phyloP scores from a whole-genome alignment of 1,140 invertebrate genomes.

The Lanistes nyassanus region DNA sequence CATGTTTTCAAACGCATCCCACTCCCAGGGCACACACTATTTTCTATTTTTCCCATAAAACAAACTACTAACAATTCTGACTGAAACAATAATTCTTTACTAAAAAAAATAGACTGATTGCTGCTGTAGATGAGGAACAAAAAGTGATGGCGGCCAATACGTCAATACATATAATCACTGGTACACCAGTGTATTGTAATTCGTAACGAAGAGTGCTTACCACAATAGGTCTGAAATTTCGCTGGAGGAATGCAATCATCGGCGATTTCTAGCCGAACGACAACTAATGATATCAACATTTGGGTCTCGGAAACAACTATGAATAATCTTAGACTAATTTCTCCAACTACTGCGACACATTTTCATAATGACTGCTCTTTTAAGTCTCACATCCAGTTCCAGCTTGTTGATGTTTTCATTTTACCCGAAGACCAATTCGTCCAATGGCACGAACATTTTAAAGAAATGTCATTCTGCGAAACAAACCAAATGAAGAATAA shows the following conservation, averaged over 20 bases:
- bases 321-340: not conserved
- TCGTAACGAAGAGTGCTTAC: conserved; percentile 7
- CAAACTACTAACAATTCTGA: not conserved
- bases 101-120: not conserved
- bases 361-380: not conserved
- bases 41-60: no score
- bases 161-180: no score
- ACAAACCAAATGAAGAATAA: no score
- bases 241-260: conserved; percentile 22
- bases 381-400: not conserved
- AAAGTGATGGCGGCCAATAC: not conserved
- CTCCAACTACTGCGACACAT: not conserved
- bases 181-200: not conserved
- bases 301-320: conserved; percentile 12
- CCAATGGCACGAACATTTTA: not conserved
- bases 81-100: not conserved
- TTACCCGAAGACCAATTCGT: conserved; percentile 3
- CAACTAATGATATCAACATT: conserved; percentile 40
- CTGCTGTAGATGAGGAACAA: not conserved
- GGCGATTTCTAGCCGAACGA: conserved; percentile 40
- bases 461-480: conserved; percentile 29
- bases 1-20: no score
- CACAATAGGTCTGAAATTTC: conserved; percentile 28
- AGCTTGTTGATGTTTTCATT: conserved; percentile 25
- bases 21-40: no score